These are phyloP conservation scores for Actinia tenebrosa DNA, from an alignment of 64 coral and sea anemone species.

Conservation along the genomic window DNA sequence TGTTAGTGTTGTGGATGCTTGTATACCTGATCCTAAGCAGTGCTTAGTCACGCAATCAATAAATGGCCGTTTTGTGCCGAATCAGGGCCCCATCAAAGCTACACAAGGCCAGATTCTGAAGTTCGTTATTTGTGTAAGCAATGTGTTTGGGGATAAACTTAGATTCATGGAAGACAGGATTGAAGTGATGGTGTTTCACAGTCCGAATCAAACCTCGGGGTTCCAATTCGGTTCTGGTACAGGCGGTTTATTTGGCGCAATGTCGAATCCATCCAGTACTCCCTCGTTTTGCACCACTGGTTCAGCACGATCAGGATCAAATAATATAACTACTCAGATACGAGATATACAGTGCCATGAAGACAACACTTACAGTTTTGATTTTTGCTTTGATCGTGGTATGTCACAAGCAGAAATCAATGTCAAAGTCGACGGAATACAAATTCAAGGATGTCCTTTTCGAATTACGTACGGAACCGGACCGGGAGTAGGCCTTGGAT, in stretches of 20 bases:
- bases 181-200: neutral
- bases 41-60: neutral
- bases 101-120: neutral
- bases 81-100: neutral
- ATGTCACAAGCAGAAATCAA: neutral
- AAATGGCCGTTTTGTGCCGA: neutral
- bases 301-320: neutral
- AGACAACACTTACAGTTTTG: constrained; percentile 7
- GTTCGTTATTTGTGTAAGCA: neutral
- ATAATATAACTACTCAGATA: neutral
- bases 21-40: neutral
- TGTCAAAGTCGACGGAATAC: neutral
- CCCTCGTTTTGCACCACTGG: neutral
- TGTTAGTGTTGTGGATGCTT: neutral
- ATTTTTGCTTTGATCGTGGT: neutral
- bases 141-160: neutral
- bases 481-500: no score
- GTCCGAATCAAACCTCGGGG: neutral
- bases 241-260: no score
- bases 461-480: neutral
- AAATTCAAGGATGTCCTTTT: neutral
- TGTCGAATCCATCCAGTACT: no score
- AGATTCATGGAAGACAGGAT: neutral
- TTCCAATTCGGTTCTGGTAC: no score
- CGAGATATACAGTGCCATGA: neutral